phyloP scores from a whole-genome alignment of 2,113 vertebrate species.

The Cololabis saira region DNA sequence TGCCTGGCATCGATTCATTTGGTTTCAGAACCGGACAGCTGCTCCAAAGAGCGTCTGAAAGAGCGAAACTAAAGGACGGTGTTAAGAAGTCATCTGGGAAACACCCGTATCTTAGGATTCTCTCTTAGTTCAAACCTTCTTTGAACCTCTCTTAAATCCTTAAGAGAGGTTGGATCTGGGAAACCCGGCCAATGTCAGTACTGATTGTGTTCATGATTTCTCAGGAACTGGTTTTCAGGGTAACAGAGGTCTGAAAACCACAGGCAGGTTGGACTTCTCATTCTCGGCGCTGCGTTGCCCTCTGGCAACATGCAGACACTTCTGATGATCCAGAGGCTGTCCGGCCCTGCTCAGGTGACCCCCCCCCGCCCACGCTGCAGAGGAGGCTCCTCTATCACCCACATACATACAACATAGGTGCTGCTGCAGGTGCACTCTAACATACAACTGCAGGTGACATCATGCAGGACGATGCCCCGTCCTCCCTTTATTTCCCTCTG shows the following conservation, averaged over 20 bases:
- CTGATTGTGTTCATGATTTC: no score
- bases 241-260: conserved; percentile 83
- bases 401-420: not conserved
- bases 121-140: no score
- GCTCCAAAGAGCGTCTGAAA: no score
- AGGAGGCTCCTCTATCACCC: not conserved
- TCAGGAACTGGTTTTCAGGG: conserved; percentile 86
- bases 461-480: conserved; percentile 26
- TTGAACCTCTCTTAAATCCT: no score
- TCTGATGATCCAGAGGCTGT: conserved; percentile 61
- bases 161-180: no score
- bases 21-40: no score
- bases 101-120: no score
- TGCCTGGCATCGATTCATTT: no score
- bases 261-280: conserved; percentile 74
- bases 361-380: not conserved
- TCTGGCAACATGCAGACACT: conserved; percentile 74
- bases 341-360: conserved; percentile 20
- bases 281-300: conserved; percentile 72
- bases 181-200: no score
- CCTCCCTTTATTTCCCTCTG: conserved; percentile 10
- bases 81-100: no score
- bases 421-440: conserved; percentile 34
- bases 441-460: conserved; percentile 52
- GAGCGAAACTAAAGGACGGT: no score